Base-by-base conservation (phyloP, 2,113 vertebrate species). In the Plestiodon gilberti region DNA sequence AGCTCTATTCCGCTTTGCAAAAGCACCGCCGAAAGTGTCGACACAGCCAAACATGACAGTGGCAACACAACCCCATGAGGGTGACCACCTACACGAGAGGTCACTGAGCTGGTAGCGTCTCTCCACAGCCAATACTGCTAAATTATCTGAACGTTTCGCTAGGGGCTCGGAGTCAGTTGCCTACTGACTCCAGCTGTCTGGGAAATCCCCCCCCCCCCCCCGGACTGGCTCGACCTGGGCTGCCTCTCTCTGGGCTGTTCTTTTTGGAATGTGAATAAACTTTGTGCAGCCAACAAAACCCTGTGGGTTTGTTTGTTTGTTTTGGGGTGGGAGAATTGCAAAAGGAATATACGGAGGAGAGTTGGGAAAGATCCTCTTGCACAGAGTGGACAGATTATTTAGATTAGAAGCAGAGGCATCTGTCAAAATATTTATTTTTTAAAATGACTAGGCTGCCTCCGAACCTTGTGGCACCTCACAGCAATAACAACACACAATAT, bases 131-230 rank as follows among this genome's bases (percentile, higher is more conserved):
- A 69, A 88, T 93, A 86, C 84, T 11, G 67, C 82, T 84, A 79
- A 92, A 95, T 91, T 59, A 91, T 67, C 78, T 65, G 89, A 87
- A 65, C 55, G 65, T 52, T 89, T 93, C 87, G 0, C 91, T 81
- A 89, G 91, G 94, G 95, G 87, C 94, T 84, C 0, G 67, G 88
- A 87, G 91, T 88, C 79, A 77, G 93, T 62, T 82, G 88, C 90
- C 89, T 88, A 59, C 91, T 80, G 95, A 89, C 94, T 94, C 84
- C 4, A 17, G 25, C 92, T 92, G 94, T 87, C 95, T 93, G 87
- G 88, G 92, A 94, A 91, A n/a, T 70, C 89, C 87, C 95, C 91
- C 35, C 35, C 61, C 7, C 22, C 11, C 30, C 23, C 90, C 91
- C 22, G 70, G 91, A 91, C 23, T 91, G 95, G 65, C 87, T 95